These are phyloP conservation scores for Ahaetulla prasina DNA, from an alignment of 2,113 vertebrate genomes.

Conservation along the genomic window DNA sequence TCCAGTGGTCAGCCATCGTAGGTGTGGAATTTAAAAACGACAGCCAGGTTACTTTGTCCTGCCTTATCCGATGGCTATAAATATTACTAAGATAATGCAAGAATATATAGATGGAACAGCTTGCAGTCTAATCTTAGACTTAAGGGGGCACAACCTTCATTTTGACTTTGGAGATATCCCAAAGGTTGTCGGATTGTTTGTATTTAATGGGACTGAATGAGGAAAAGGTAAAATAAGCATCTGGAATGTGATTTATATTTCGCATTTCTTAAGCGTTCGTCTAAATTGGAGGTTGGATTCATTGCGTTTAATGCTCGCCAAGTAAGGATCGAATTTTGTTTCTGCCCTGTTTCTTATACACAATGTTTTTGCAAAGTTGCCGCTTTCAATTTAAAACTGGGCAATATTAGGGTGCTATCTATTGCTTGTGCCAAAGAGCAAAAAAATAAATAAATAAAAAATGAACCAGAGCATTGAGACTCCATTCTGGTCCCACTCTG, in stretches of 20 bases:
- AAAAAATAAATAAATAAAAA: too few relatives aligned
- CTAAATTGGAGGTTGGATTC: background rate
- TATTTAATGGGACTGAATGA: background rate
- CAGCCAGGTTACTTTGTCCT: background rate
- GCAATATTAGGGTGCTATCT: too few relatives aligned
- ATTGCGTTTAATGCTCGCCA: background rate
- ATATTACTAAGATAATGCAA: background rate
- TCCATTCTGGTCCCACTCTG: too few relatives aligned
- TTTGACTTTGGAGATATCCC: background rate
- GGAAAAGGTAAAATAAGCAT: too few relatives aligned
- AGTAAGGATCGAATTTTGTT: background rate
- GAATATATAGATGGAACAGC: background rate
- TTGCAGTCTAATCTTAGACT: background rate
- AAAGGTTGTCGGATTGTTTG: background rate
- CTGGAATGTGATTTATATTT: too few relatives aligned
- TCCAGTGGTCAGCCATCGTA: background rate
- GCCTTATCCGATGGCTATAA: background rate
- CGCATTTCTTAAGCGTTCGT: too few relatives aligned
- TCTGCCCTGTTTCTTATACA: background rate
- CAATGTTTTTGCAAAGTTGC: background rate
- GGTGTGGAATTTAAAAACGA: background rate
- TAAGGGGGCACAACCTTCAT: background rate
- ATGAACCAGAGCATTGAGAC: too few relatives aligned
- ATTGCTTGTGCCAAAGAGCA: too few relatives aligned
- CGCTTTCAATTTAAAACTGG: too few relatives aligned